Conservation (phyloP, 2,797 vertebrate species). For the Chanos chanos region DNA sequence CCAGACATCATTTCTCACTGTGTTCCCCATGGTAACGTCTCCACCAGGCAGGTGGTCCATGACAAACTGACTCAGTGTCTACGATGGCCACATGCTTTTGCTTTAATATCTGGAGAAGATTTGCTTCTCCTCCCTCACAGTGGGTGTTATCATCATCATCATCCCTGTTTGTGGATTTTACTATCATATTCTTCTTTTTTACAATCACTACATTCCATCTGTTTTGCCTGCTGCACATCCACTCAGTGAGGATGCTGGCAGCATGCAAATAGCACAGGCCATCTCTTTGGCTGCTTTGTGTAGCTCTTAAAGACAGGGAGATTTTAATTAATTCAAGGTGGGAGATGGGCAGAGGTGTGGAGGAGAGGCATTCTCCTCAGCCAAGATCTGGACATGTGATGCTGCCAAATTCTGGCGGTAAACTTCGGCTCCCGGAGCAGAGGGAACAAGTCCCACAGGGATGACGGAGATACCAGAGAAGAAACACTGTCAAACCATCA, state of each 20-base stretch:
- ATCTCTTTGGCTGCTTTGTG: constrained; percentile 27
- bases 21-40: background rate
- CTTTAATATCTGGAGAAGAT: constrained; percentile 41
- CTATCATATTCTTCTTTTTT: constrained; percentile 48
- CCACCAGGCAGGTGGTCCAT: background rate
- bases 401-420: too few species aligned
- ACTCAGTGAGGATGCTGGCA: constrained; percentile 5
- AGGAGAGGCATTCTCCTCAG: background rate
- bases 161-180: constrained; percentile 40
- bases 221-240: constrained; percentile 42
- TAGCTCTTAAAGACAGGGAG: constrained; percentile 59
- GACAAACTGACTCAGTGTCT: background rate
- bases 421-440: too few species aligned
- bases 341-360: background rate
- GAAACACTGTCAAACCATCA: too few species aligned
- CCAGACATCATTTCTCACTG: too few species aligned
- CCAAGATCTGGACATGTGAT: too few species aligned
- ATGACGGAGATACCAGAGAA: too few species aligned
- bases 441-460: too few species aligned
- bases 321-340: constrained; percentile 58
- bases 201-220: constrained; percentile 48
- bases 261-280: constrained; percentile 23
- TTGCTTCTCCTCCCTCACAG: constrained; percentile 21
- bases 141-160: constrained; percentile 6
- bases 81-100: constrained; percentile 6